Base-by-base conservation (phyloP, 2,888 invertebrate species). In the Metallyticus violacea region DNA sequence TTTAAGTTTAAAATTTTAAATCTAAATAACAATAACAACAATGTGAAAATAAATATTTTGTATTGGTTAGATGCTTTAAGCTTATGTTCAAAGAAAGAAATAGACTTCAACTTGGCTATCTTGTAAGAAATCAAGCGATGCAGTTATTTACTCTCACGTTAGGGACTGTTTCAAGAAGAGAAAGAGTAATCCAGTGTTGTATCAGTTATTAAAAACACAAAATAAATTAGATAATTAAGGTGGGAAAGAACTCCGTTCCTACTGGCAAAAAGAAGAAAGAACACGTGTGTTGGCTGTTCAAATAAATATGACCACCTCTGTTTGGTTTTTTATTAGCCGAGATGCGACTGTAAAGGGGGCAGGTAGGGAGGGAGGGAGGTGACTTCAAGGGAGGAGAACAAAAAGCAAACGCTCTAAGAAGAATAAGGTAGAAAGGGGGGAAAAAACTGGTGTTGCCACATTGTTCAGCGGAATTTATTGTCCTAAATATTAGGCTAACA, bases 401-500 rank as follows among this genome's bases (percentile, higher is more conserved):
- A 15, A 15, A 15, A 62, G 15, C 15, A 62, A 62, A 40, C 40
- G 40, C 15, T 40, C 40, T 1, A n/a, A 27, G 15, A n/a, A 80
- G 80, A 26, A 79, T 26, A 28, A 79, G 22, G 28, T 79, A 81
- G 28, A 78, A 29, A 30, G 76, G 62, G 30, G 9, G 62, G 77
- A 85, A 27, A 40, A 76, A 29, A 76, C 76, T 80, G 80, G 28
- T 29, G 79, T 80, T 76, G 79, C 79, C 80, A 79, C 80, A 77
- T 79, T 82, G 86, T 77, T 62, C 77, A 26, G 76, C 7, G 28
- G 76, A 77, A 86, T 81, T 86, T 86, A 86, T 86, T 28, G 83
- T 26, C 30, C 86, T 82, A 86, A 86, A 86, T 86, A 86, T 86
- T 86, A 86, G 82, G 78, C 86, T 86, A 86, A 86, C 86, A 82